Percentiles rank a stretch among this genome's conserved stretches.
These are phyloP conservation scores for Tiliacea citrago DNA, from an alignment of 2,888 invertebrate genomes.

Conservation along the genomic window DNA sequence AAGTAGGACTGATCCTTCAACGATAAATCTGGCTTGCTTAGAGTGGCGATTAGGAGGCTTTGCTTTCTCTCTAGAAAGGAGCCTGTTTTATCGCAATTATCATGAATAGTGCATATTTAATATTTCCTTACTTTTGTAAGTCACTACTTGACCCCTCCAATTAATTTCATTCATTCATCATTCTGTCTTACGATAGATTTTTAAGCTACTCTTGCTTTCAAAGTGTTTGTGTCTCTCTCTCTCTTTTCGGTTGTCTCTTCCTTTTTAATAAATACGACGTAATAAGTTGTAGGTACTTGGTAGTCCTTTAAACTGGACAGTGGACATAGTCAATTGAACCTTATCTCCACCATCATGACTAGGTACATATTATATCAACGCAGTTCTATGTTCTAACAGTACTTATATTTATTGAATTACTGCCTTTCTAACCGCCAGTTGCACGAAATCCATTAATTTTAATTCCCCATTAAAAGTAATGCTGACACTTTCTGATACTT, in stretches of 20 bases:
- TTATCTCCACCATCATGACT: not conserved
- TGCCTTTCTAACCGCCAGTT: not conserved
- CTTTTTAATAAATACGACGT: not conserved
- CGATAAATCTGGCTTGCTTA: not conserved
- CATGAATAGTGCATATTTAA: not conserved
- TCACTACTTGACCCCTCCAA: not conserved
- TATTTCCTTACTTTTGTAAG: not conserved
- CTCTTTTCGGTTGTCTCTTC: not conserved
- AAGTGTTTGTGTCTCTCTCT: too few relatives aligned
- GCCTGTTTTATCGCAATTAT: not conserved
- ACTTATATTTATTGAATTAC: not conserved
- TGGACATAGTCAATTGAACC: not conserved
- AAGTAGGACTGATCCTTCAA: not conserved
- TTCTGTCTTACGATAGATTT: not conserved
- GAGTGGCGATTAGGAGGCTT: not conserved
- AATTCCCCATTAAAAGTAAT: too few relatives aligned
- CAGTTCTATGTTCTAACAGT: not conserved
- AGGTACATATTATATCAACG: too few relatives aligned
- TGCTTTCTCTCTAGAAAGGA: too few relatives aligned
- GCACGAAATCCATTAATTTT: too few relatives aligned
- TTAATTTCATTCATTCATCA: too few relatives aligned
- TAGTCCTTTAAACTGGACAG: not conserved
- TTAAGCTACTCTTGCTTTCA: not conserved
- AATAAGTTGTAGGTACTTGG: not conserved
- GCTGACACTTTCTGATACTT: too few relatives aligned